Conservation (phyloP, 2,797 vertebrate species). For the Pterois miles region DNA sequence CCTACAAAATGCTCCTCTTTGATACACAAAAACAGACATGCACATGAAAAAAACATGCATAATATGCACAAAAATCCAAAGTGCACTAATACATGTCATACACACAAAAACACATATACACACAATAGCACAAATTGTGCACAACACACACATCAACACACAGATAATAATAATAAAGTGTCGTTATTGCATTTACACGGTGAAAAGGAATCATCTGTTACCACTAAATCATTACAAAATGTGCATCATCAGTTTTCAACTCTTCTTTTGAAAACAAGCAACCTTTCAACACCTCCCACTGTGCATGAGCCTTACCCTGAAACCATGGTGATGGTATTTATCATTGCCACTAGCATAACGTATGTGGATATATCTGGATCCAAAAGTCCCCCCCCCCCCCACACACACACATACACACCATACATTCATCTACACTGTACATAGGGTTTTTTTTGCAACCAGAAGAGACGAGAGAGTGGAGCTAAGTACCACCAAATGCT, state of each 20-base stretch:
- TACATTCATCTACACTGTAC: background rate
- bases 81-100: background rate
- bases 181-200: background rate
- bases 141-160: background rate
- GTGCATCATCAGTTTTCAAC: constrained; percentile 10
- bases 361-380: background rate
- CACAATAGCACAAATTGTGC: background rate
- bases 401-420: too few species aligned
- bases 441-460: background rate
- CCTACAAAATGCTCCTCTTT: background rate
- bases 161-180: background rate
- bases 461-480: too few species aligned
- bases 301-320: constrained; percentile 10
- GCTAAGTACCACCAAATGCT: too few species aligned
- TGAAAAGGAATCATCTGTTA: constrained; percentile 30
- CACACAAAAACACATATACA: background rate
- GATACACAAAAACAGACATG: background rate
- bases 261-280: constrained; percentile 8
- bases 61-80: background rate
- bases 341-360: background rate
- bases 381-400: background rate
- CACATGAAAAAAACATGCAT: background rate
- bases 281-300: constrained; percentile 30
- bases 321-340: constrained; percentile 43
- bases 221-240: constrained; percentile 14